Conservation (phyloP, 2,888 invertebrate species). For the Aporophyla lueneburgensis region DNA sequence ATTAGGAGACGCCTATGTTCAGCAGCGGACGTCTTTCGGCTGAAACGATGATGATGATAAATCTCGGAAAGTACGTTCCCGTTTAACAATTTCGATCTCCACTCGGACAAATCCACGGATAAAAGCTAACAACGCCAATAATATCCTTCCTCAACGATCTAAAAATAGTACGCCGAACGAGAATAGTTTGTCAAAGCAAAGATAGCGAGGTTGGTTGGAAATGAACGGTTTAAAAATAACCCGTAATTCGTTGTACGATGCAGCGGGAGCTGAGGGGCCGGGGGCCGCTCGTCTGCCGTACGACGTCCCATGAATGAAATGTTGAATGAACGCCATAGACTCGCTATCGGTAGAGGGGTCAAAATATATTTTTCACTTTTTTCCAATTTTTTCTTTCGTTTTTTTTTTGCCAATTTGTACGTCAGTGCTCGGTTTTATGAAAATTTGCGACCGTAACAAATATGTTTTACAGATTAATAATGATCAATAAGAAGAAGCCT, state of each 20-base stretch:
- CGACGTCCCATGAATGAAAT: neutral
- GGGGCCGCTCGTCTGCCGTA: neutral
- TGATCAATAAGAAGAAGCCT: no score
- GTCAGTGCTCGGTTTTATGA: no score
- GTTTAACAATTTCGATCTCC: no score
- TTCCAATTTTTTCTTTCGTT: neutral
- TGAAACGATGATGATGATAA: no score
- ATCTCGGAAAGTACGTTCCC: no score
- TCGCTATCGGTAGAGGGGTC: neutral
- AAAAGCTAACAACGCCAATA: no score
- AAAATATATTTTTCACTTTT: neutral
- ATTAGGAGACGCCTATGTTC: no score
- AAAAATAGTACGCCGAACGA: neutral
- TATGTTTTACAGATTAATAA: no score
- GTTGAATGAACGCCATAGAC: neutral
- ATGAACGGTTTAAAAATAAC: neutral
- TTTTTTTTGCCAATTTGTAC: no score
- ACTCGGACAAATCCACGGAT: no score
- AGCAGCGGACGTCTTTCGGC: no score
- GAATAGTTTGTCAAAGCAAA: constrained; percentile 1
- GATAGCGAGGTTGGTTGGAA: neutral
- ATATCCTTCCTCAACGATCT: neutral
- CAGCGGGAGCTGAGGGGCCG: neutral
- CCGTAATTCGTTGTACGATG: neutral
- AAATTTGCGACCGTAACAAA: no score